These are phyloP conservation scores for Anthoscopus minutus DNA, from an alignment of 2,113 vertebrate species.

Conservation along the genomic window DNA sequence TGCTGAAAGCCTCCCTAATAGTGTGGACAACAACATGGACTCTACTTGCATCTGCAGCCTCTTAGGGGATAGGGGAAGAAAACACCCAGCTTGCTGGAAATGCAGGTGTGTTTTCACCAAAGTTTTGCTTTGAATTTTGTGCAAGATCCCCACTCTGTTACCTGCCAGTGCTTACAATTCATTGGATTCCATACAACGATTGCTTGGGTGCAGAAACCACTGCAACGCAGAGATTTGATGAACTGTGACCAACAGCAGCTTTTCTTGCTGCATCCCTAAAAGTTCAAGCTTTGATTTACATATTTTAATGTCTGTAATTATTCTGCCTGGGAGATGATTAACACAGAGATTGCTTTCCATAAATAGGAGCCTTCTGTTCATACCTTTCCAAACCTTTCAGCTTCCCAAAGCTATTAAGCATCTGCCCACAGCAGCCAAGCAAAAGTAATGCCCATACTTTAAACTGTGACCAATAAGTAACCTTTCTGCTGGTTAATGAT, in stretches of 20 bases:
- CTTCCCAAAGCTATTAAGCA: background rate
- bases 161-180: background rate
- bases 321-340: background rate
- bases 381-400: background rate
- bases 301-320: background rate
- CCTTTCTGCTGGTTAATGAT: background rate
- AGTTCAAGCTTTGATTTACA: slow-evolving; percentile 7
- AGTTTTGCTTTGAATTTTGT: background rate
- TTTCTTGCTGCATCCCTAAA: background rate
- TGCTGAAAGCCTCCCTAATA: background rate
- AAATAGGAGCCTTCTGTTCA: background rate
- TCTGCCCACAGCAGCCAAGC: background rate
- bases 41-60: background rate
- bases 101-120: background rate
- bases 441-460: background rate
- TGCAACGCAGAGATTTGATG: background rate
- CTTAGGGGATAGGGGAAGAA: background rate
- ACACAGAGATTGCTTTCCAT: background rate
- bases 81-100: background rate
- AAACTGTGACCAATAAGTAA: background rate
- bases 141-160: background rate
- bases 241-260: background rate
- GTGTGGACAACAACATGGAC: rapidly evolving
- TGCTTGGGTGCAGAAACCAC: background rate
- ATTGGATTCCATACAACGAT: rapidly evolving